A percentile compares a stretch with the other conserved stretches of the same genome.
Evolutionary conservation across 2,888 invertebrate genomes (phyloP).

Genomic region (Lepidocyrtinus sp.): DNA sequence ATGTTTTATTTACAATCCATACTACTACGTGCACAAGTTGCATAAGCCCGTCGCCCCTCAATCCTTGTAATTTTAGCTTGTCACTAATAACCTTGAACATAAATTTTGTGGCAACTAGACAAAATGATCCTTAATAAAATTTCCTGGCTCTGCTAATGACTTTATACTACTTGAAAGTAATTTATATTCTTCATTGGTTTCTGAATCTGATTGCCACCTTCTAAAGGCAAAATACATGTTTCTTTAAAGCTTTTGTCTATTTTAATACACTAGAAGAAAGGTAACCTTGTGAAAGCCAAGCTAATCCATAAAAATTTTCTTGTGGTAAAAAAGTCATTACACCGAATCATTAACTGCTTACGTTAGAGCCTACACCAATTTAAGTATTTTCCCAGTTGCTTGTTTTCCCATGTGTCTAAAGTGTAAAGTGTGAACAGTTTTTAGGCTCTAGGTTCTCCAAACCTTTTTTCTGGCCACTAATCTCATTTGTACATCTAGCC

Average conservation of each 20-base stretch:
- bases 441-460: not conserved
- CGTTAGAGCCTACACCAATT: not conserved
- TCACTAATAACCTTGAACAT: no score
- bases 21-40: no score
- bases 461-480: not conserved
- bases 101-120: no score
- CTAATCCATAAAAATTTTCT: not conserved
- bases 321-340: not conserved
- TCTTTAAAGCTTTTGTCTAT: not conserved
- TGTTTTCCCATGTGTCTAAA: not conserved
- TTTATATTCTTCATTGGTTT: not conserved
- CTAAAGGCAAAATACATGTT: no score
- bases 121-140: no score
- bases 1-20: no score
- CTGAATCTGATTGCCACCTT: not conserved
- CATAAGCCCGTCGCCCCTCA: no score
- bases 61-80: no score
- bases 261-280: not conserved
- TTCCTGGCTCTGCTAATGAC: not conserved
- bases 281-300: not conserved
- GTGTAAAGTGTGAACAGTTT: constrained; percentile 5
- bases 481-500: constrained; percentile 26
- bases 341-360: not conserved
- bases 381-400: not conserved
- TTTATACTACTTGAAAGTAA: not conserved